phyloP scores from a whole-genome alignment of 2,113 vertebrate genomes.

The Phylloscopus trochilus region DNA sequence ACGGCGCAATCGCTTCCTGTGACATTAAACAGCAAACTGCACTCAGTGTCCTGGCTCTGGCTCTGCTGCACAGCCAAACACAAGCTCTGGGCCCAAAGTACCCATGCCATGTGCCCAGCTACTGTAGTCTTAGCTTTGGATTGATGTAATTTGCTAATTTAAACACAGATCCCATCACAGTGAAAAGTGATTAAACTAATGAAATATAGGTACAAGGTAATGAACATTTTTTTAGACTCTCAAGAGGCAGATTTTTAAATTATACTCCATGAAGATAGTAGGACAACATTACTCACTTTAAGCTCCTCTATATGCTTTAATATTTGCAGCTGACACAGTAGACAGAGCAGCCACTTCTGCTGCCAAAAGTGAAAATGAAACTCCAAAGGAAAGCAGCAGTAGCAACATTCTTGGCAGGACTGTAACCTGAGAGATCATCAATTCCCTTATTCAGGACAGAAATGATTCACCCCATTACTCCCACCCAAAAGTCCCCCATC shows the following conservation, averaged over 20 bases:
- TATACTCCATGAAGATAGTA: neutral
- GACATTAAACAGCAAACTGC: neutral
- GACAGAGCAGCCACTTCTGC: neutral
- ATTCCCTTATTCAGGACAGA: neutral
- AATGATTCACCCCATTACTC: neutral
- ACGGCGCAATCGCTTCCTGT: neutral
- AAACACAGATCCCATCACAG: constrained; percentile 2
- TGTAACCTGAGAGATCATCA: neutral
- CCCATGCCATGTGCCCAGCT: neutral
- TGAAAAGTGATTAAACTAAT: neutral
- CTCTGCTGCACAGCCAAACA: neutral
- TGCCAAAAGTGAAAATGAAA: neutral
- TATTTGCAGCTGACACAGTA: neutral
- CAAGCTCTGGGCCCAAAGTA: neutral
- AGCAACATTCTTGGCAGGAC: neutral
- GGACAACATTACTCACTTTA: neutral
- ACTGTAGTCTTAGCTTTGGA: neutral
- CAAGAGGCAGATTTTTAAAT: neutral
- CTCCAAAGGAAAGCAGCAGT: neutral
- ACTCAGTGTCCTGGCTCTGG: neutral
- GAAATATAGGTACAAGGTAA: neutral
- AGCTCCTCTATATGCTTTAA: neutral
- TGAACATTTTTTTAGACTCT: neutral
- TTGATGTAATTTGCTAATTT: neutral
- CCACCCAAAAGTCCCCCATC: neutral